A percentile compares a stretch with the other conserved stretches of the same genome.
phyloP scores from a whole-genome alignment of 1,140 invertebrate species.

The Drosophila sproati region DNA sequence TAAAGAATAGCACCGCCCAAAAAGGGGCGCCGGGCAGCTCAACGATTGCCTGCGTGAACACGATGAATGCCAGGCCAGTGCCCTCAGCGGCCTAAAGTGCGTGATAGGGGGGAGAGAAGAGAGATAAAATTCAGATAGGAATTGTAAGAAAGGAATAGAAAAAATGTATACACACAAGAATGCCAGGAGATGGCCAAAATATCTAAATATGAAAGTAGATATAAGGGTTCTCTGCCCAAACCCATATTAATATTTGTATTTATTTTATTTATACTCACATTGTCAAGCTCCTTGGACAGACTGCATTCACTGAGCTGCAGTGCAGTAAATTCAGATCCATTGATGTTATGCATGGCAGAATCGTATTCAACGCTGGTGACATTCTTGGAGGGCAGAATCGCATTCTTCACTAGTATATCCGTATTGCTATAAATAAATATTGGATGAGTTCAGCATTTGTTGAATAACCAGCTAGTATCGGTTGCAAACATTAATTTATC shows the following conservation, averaged over 20 bases:
- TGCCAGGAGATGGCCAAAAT: no score
- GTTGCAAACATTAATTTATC: conserved; percentile 45
- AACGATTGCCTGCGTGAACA: conserved; percentile 96
- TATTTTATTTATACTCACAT: conserved; percentile 86
- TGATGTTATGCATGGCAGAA: conserved; percentile 84
- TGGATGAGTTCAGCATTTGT: not conserved
- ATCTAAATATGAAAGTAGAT: no score
- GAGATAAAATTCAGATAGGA: not conserved
- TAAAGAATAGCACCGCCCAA: conserved; percentile 96
- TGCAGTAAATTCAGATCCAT: conserved; percentile 78
- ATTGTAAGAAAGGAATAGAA: no score
- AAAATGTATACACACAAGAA: no score
- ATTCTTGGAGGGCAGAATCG: conserved; percentile 85
- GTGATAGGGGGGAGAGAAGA: not conserved
- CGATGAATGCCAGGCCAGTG: conserved; percentile 95
- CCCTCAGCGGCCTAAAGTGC: conserved; percentile 93
- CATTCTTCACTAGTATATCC: conserved; percentile 86
- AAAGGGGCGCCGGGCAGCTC: conserved; percentile 95
- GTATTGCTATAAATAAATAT: conserved; percentile 85
- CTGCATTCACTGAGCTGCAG: conserved; percentile 88
- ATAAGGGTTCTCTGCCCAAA: no score
- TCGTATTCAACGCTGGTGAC: conserved; percentile 86
- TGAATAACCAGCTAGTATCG: conserved; percentile 42
- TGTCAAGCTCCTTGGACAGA: conserved; percentile 89
- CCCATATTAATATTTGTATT: no score